Evolutionary conservation across 1,140 invertebrate genomes (phyloP), one percentile per base, ranked within the genome.

Genomic region (Chelonus insularis): DNA sequence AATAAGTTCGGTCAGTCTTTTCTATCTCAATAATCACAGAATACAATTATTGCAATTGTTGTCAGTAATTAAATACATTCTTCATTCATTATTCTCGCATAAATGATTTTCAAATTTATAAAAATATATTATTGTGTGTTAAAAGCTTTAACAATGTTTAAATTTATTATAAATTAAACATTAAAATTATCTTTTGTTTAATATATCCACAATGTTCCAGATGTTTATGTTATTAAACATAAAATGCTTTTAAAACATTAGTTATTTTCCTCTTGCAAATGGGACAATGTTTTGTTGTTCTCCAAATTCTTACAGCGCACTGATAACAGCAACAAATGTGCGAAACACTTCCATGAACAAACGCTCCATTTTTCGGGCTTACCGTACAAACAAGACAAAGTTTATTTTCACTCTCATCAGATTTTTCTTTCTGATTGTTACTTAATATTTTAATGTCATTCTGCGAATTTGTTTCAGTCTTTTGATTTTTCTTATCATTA

Each of bases 301-400:
- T 79, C 85, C 87, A 88, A 6, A 86, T 83, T 72, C 85, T 84
- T 29, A 86, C 76, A 0, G 87, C 86, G 68, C 88, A 90, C 58
- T 81, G 84, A 68, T 89, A 90, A 72, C 88, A 90, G 63, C 86
- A 88, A 69, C 85, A 88, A 29, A 86, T 84, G 64, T 90, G 88
- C 0, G 81, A 84, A 39, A 84, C 84, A 8, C 81, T 81, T 1
- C 86, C 85, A 67, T 90, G 88, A 1, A 87, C 82, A 67, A 89
- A 89, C 9, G 86, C 83, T 3, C 85, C 86, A 57, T 88, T 84
- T 68, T 88, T 88, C 0, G 86, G 86, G 21, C 81, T 82, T 0
- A 75, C 69, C 4, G 81, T 80, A 67, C 88, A 89, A 23, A 85
- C 79, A 16, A 86, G 83, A 71, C 88, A 89, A 68, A 82, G 64